These are phyloP conservation scores for Porites cylindrica DNA, from an alignment of 92 coral and sea anemone species.

Conservation along the genomic window DNA sequence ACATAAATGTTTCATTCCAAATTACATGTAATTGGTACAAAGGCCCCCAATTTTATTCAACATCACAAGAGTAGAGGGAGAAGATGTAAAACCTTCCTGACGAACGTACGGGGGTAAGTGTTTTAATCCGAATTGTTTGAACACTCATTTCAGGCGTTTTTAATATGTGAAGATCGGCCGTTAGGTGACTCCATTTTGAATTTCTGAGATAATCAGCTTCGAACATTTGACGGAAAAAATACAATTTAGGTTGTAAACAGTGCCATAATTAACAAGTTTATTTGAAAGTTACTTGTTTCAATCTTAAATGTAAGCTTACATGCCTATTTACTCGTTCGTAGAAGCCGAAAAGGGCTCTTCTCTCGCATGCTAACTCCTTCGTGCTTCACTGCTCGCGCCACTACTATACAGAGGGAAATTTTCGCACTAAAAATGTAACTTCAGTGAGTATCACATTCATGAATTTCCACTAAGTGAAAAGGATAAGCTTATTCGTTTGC, in stretches of 20 bases:
- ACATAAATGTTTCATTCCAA: neutral
- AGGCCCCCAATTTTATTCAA: slow-evolving; percentile 17
- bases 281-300: no score
- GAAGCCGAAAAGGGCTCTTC: no score
- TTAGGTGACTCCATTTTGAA: slow-evolving; percentile 1
- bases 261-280: neutral
- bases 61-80: neutral
- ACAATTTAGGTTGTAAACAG: neutral
- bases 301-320: no score
- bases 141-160: neutral
- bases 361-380: no score
- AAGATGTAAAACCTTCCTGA: slow-evolving; percentile 13
- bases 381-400: no score
- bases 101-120: neutral
- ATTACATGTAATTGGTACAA: no score
- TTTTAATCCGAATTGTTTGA: slow-evolving; percentile 26
- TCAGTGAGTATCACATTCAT: no score
- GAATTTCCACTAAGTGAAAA: neutral
- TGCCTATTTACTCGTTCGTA: no score
- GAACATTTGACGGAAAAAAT: neutral
- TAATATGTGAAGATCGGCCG: neutral
- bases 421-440: no score
- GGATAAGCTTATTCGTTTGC: neutral
- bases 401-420: no score
- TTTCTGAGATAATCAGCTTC: neutral